Evolutionary conservation across 2,113 vertebrate species (phyloP).

Genomic region (Melospiza georgiana): DNA sequence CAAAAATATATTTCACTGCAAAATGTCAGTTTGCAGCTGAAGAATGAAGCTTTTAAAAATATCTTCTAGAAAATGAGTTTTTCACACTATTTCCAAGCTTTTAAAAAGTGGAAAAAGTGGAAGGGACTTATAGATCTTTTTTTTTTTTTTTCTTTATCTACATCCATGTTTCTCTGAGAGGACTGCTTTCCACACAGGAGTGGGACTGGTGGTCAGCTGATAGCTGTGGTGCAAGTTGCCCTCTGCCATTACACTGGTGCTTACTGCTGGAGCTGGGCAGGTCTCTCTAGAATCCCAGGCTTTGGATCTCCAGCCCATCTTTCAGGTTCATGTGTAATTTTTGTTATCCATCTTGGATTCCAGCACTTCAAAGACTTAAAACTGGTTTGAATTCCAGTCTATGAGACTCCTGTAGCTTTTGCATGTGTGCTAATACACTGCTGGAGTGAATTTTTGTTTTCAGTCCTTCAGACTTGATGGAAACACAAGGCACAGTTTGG

Average conservation of each 20-base stretch:
- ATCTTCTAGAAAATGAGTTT: conserved; percentile 6
- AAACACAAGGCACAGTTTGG: not conserved
- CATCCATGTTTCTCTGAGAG: not conserved
- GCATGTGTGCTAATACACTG: fast-evolving
- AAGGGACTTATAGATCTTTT: not conserved
- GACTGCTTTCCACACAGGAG: not conserved
- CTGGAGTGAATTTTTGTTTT: not conserved
- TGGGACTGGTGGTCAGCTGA: not conserved
- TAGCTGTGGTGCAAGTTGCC: not conserved
- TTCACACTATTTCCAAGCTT: not conserved
- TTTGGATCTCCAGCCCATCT: not conserved
- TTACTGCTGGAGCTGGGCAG: not conserved
- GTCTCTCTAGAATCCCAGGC: not conserved
- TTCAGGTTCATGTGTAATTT: not conserved
- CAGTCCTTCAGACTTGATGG: not conserved
- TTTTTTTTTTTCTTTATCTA: not conserved
- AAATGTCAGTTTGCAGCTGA: conserved; percentile 21
- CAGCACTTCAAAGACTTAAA: not conserved
- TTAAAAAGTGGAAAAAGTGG: not conserved
- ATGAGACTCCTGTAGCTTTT: not conserved
- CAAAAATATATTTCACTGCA: not conserved
- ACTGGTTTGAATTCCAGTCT: not conserved
- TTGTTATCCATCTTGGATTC: not conserved
- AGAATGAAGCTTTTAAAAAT: conserved; percentile 2
- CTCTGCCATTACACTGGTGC: fast-evolving